phyloP scores from a whole-genome alignment of 2,113 vertebrate species.

The Oryzias celebensis region DNA sequence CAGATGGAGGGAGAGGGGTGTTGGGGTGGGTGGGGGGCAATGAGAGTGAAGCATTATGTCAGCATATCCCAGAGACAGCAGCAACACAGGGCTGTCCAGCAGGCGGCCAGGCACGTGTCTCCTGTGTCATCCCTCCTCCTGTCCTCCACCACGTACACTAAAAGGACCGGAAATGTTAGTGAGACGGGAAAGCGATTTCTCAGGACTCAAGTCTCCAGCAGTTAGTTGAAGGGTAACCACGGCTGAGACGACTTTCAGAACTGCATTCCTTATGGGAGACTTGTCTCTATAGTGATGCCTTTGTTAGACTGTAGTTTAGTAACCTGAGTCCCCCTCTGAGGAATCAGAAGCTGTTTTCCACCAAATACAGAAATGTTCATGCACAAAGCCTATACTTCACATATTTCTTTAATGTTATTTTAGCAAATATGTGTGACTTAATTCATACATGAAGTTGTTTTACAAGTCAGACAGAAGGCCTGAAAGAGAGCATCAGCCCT shows the following conservation, averaged over 20 bases:
- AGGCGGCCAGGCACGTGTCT: conserved; percentile 90
- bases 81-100: conserved; percentile 95
- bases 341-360: background rate
- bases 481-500: conserved; percentile 14
- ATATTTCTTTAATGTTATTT: too few species aligned
- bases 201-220: conserved; percentile 14
- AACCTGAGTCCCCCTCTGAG: conserved; percentile 13
- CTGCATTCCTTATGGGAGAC: conserved; percentile 41
- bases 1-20: conserved; percentile 5
- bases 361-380: too few species aligned
- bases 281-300: conserved; percentile 41
- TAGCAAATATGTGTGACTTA: too few species aligned
- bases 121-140: conserved; percentile 83
- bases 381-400: too few species aligned
- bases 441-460: conserved; percentile 5
- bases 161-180: background rate
- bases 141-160: conserved; percentile 94
- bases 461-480: conserved; percentile 15
- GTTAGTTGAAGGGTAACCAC: conserved; percentile 30
- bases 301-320: conserved; percentile 15
- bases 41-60: conserved; percentile 75
- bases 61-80: conserved; percentile 98
- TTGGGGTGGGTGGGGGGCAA: conserved; percentile 35
- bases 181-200: conserved; percentile 22
- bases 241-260: conserved; percentile 41